Evolutionary conservation across 64 coral and sea anemone genomes (phyloP).

Genomic region (Acropora tenuis): DNA sequence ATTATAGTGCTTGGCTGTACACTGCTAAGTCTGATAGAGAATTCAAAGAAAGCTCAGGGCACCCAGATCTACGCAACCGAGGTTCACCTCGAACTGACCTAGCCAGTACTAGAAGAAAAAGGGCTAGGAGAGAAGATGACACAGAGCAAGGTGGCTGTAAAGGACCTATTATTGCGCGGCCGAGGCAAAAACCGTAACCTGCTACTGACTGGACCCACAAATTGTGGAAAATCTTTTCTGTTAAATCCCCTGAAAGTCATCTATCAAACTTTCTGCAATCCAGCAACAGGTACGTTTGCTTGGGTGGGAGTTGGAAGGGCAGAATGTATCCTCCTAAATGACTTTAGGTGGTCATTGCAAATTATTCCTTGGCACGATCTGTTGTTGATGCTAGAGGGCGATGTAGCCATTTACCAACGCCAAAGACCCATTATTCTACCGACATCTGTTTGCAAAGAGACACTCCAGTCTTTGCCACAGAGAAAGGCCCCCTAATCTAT

Average conservation of each 20-base stretch:
- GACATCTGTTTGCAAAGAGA: slow-evolving; percentile 9
- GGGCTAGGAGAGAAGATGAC: slow-evolving; percentile 43
- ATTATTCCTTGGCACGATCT: slow-evolving; percentile 41
- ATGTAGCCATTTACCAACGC: slow-evolving; percentile 5
- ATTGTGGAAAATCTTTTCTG: slow-evolving; percentile 41
- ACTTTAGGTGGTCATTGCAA: slow-evolving; percentile 22
- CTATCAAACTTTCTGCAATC: slow-evolving; percentile 25
- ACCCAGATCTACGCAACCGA: slow-evolving; percentile 51
- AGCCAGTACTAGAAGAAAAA: neutral
- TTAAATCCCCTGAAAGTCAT: slow-evolving; percentile 32
- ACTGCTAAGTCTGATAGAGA: slow-evolving; percentile 61
- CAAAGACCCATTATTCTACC: slow-evolving; percentile 27
- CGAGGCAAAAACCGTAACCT: slow-evolving; percentile 60
- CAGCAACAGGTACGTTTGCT: slow-evolving; percentile 37
- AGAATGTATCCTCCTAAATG: slow-evolving; percentile 29
- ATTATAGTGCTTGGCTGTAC: slow-evolving; percentile 67
- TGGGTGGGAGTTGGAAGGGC: slow-evolving; percentile 27
- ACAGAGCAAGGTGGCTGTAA: slow-evolving; percentile 13
- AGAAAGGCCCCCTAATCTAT: slow-evolving; percentile 21
- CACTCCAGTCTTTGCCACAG: slow-evolving; percentile 12
- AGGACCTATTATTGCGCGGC: slow-evolving; percentile 23
- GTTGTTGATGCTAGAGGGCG: slow-evolving; percentile 30
- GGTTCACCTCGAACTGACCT: slow-evolving; percentile 33
- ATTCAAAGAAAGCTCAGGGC: slow-evolving; percentile 48
- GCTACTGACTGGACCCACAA: slow-evolving; percentile 24